These are phyloP conservation scores for Anarhynchus alexandrinus DNA, from an alignment of 2,113 vertebrate species.

Conservation along the genomic window DNA sequence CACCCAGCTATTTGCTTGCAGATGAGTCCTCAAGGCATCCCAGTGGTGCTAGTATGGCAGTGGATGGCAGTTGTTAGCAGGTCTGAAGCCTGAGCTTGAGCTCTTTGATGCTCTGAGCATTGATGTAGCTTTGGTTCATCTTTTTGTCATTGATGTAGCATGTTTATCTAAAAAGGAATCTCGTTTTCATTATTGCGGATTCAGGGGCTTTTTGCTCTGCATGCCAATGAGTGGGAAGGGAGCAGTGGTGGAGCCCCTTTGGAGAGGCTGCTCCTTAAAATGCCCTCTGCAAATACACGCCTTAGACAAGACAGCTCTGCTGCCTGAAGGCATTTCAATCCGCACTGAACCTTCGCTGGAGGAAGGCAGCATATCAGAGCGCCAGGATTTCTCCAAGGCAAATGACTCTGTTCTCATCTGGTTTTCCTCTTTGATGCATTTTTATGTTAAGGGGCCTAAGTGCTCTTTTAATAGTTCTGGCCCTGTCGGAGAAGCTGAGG, in stretches of 20 bases:
- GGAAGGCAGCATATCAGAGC: background rate
- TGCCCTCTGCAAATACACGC: background rate
- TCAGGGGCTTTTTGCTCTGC: background rate
- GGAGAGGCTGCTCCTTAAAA: background rate
- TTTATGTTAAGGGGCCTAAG: background rate
- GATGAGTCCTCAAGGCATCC: background rate
- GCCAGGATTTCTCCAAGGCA: background rate
- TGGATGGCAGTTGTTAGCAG: background rate
- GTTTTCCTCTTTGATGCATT: conserved; percentile 20
- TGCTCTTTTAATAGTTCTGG: background rate
- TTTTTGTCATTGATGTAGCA: background rate
- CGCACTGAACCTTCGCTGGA: background rate
- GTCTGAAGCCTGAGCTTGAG: background rate
- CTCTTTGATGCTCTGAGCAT: background rate
- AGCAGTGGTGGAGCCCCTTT: background rate
- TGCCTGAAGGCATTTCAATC: background rate
- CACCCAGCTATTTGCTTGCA: background rate
- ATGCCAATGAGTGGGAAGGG: background rate
- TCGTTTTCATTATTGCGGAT: background rate
- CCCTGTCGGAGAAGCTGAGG: background rate
- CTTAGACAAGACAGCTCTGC: background rate
- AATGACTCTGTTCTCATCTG: conserved; percentile 16
- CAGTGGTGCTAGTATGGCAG: background rate
- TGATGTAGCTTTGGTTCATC: background rate
- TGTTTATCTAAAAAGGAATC: background rate